Conservation (phyloP, 2,113 vertebrate genomes). For the Carettochelys insculpta region DNA sequence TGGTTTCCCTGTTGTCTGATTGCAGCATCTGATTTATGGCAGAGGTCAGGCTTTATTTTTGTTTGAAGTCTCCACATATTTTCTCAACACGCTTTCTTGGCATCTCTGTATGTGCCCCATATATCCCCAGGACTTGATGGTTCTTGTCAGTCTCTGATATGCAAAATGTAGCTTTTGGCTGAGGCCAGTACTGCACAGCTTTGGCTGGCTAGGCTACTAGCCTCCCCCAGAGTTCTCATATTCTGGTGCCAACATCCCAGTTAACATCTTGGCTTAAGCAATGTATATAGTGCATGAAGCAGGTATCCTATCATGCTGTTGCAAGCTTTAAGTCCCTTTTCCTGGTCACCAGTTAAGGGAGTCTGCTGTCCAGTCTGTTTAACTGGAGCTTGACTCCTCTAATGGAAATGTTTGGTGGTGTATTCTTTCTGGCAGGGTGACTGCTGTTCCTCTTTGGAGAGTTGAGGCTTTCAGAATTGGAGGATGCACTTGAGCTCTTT, state of each 20-base stretch:
- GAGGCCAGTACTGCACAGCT: neutral
- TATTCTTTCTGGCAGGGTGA: neutral
- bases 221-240: neutral
- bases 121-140: neutral
- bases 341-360: constrained; percentile 13
- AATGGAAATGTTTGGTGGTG: neutral
- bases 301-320: neutral
- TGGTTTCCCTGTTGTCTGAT: neutral
- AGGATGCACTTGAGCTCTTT: neutral
- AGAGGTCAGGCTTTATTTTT: neutral
- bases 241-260: neutral
- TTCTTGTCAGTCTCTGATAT: neutral
- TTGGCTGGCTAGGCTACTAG: neutral
- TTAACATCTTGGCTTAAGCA: constrained; percentile 37
- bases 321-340: neutral
- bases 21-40: neutral
- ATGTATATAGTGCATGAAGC: neutral
- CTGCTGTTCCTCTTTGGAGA: neutral
- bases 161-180: neutral
- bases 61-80: neutral
- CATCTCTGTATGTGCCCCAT: neutral
- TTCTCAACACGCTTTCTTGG: neutral
- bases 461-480: neutral
- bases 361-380: neutral
- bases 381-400: neutral